Evolutionary conservation across 2,888 invertebrate species (phyloP), one percentile per base, ranked within the genome.

Genomic region (Cephus nigrinus): DNA sequence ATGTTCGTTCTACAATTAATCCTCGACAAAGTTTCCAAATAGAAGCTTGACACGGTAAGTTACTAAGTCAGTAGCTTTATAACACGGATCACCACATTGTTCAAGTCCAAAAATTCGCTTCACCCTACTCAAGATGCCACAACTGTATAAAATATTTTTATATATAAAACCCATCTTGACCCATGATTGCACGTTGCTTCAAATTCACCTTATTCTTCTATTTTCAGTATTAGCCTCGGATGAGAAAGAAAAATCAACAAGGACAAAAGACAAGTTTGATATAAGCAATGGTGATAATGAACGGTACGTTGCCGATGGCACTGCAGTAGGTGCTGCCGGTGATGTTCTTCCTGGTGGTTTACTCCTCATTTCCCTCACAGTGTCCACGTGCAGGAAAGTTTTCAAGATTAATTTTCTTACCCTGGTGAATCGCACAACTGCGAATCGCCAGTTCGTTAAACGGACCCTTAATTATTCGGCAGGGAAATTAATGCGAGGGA

Each of bases 381-480:
- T 23, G 23, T 71, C 71, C 30, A 23, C 33, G 15, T 71, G 23
- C 5, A 15, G 33, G 33, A 71, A 71, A 71, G 30, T 30, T 71
- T 34, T 23, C 1, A 71, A 71, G 71, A 71, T 71, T 71, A 71
- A 71, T 71, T 30, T 71, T 71, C 71, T 71, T 71, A 71, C 71
- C 33, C 71, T 11, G 31, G 30, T 0, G 71, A 5, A 71, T 71
- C 30, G 71, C 30, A 31, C 5, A 11, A 71, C 11, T 71, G 31
- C 71, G 33, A 15, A 12, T 11, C 33, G 1, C 11, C 71, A 30
- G 32, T 71, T 71, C 71, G 30, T 23, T 23, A 15, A 33, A n/a
- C 71, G 31, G 11, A 30, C 33, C 30, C 23, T 71, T 71, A 71
- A 71, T 71, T 71, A 30, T 71, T 71, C 71, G 71, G 32, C 3